Evolutionary conservation across 2,797 vertebrate genomes (phyloP), one percentile per base, ranked within the genome.

Genomic region (Chelon labrosus): DNA sequence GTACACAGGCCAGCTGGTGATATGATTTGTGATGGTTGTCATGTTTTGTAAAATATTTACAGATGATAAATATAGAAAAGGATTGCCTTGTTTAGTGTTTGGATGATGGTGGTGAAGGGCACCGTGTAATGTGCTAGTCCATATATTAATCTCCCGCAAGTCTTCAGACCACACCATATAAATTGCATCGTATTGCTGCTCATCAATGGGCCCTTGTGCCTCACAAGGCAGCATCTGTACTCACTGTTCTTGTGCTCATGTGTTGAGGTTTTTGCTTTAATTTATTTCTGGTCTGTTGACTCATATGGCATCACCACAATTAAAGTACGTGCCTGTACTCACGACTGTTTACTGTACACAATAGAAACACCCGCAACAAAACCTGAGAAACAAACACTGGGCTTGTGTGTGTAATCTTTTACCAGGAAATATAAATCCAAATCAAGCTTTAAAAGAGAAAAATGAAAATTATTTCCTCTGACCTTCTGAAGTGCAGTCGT

Each of bases 401-500:
- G 42, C 2, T 17, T 58, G 16, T 50, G 11, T 62, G 11, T 20
- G 47, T 60, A 17, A 58, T 42, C 16, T 35, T 46, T 70, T 10
- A 31, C n/a, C 13, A 25, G 3, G 0, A 4, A 38, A 39, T 14
- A 37, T 10, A 50, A 51, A 46, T 44, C 42, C 44, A 2, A 70
- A 42, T 19, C 4, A 7, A n/a, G 10, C 52, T 74, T 51, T 19
- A 2, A 2, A 58, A 44, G 13, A 8, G 10, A 20, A 46, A 46
- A 41, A 46, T 4, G 1, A 10, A 1, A 63, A 42, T 35, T 10
- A 10, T 44, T 39, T 31, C 31, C 1, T 57, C 89, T 75, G 38
- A 97, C 98, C 97, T 99, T 99, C 89, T 99, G 98, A 49, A 99
- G 93, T 54, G 99, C 99, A 17, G 98, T 98, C 37, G 98, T 99